Evolutionary conservation across 1,140 invertebrate species (phyloP).

Genomic region (Monomorium pharaonis): DNA sequence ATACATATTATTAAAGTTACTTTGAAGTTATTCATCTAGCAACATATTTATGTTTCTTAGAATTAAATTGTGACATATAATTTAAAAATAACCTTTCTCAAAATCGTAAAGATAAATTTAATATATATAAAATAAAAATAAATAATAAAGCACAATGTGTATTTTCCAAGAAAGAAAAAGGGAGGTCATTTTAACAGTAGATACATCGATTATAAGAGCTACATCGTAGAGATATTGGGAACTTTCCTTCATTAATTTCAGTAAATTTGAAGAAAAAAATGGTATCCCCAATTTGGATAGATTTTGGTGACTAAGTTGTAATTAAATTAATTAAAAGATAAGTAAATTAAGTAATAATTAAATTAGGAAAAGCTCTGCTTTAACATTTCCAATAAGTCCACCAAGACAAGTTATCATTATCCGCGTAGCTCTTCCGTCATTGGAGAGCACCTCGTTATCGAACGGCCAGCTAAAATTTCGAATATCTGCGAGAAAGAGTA

Average conservation of each 20-base stretch:
- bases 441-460: not conserved
- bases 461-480: slow-evolving; percentile 11
- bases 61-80: too few relatives aligned
- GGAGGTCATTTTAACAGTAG: too few relatives aligned
- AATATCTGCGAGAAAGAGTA: not conserved
- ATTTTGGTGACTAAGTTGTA: not conserved
- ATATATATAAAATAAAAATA: too few relatives aligned
- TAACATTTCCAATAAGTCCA: not conserved
- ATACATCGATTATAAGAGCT: too few relatives aligned
- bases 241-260: not conserved
- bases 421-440: not conserved
- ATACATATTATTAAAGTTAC: too few relatives aligned
- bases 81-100: too few relatives aligned
- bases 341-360: not conserved
- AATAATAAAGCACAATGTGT: too few relatives aligned
- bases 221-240: too few relatives aligned
- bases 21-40: too few relatives aligned
- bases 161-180: too few relatives aligned
- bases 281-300: not conserved
- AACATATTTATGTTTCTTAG: too few relatives aligned
- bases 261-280: not conserved
- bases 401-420: not conserved
- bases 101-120: too few relatives aligned
- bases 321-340: not conserved
- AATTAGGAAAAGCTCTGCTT: not conserved